Evolutionary conservation across 92 coral and sea anemone species (phyloP).

Genomic region (Parazoanthus atlanticus): DNA sequence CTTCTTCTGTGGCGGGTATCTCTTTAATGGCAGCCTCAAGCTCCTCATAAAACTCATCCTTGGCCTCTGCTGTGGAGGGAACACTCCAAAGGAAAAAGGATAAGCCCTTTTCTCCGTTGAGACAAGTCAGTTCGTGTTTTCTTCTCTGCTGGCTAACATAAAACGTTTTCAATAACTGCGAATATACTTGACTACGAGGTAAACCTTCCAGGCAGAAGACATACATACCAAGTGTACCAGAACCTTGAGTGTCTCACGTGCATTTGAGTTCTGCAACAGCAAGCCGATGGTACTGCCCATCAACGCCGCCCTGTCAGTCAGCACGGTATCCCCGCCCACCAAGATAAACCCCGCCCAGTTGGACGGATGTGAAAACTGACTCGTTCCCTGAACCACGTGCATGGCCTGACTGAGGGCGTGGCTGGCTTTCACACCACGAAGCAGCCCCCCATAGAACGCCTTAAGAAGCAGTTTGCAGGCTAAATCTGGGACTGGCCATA

Average conservation of each 20-base stretch:
- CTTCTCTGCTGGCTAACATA: too few relatives aligned
- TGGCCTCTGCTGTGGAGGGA: too few relatives aligned
- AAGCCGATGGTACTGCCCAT: conserved; percentile 83
- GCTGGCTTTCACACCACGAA: conserved; percentile 89
- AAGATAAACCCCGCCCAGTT: conserved; percentile 99
- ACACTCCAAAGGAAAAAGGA: too few relatives aligned
- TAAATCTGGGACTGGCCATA: conserved; percentile 99
- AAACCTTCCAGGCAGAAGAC: too few relatives aligned
- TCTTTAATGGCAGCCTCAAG: too few relatives aligned
- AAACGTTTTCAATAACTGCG: too few relatives aligned
- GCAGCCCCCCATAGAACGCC: conserved; percentile 92
- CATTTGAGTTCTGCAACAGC: conserved; percentile 81
- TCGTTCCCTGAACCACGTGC: conserved; percentile 93
- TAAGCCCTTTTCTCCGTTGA: too few relatives aligned
- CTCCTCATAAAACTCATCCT: too few relatives aligned
- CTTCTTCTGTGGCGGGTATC: too few relatives aligned
- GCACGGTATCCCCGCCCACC: conserved; percentile 87
- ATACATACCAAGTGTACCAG: conserved; percentile 93
- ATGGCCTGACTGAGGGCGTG: conserved; percentile 98
- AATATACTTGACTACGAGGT: too few relatives aligned
- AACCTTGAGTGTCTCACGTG: conserved; percentile 92
- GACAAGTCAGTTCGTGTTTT: too few relatives aligned
- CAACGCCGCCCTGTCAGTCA: conserved; percentile 72
- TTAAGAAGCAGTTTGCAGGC: conserved; percentile 93
- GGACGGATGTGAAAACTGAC: conserved; percentile 96